Evolutionary conservation across 2,797 vertebrate genomes (phyloP).

Genomic region (Poeciliopsis gracilis): DNA sequence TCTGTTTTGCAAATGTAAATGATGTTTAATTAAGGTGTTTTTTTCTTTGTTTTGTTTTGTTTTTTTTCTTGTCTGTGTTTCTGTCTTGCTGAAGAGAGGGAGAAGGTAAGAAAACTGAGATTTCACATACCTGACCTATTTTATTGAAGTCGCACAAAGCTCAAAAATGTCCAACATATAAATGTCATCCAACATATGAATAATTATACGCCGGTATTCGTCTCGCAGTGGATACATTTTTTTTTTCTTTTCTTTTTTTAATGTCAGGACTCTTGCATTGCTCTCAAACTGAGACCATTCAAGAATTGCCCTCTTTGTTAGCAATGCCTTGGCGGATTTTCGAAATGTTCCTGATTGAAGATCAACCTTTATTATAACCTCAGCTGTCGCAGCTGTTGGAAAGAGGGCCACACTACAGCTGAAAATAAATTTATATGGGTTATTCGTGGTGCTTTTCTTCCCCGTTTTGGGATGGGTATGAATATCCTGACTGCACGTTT

Average conservation of each 20-base stretch:
- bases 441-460: neutral
- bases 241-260: neutral
- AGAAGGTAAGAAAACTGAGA: slow-evolving; percentile 65
- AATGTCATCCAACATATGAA: neutral
- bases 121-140: neutral
- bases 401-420: neutral
- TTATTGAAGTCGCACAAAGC: neutral
- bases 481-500: neutral
- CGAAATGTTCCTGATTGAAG: neutral
- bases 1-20: neutral
- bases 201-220: neutral
- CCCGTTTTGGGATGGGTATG: neutral
- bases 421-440: neutral
- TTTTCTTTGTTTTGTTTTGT: neutral
- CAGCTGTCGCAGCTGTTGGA: slow-evolving; percentile 7
- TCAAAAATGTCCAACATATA: neutral
- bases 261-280: neutral
- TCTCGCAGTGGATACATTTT: neutral
- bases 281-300: neutral
- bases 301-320: neutral
- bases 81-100: slow-evolving; percentile 61
- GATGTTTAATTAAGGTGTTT: neutral
- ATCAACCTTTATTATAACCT: slow-evolving; percentile 4
- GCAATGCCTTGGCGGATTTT: neutral
- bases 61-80: slow-evolving; percentile 14